phyloP scores from a whole-genome alignment of 2,113 vertebrate genomes.

The Pedetes capensis region DNA sequence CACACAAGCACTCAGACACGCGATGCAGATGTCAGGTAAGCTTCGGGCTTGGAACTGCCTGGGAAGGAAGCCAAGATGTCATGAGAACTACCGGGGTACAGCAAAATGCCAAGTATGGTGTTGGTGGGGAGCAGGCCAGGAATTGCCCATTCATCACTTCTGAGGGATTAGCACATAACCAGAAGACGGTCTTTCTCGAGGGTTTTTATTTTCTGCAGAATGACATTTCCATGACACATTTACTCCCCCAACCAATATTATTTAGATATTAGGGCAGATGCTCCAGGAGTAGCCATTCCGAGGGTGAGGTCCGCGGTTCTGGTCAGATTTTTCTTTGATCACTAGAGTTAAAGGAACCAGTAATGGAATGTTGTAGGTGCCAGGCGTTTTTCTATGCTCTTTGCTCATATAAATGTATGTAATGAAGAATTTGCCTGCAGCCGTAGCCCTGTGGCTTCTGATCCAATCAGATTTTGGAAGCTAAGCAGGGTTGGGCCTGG shows the following conservation, averaged over 20 bases:
- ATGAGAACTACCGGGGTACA: conserved; percentile 75
- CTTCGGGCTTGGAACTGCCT: conserved; percentile 77
- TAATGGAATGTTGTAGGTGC: background rate
- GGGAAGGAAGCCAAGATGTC: conserved; percentile 82
- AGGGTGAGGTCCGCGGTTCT: conserved; percentile 64
- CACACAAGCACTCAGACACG: conserved; percentile 63
- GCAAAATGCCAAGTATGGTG: conserved; percentile 69
- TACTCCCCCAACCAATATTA: background rate
- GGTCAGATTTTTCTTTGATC: conserved; percentile 70
- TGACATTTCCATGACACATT: conserved; percentile 63
- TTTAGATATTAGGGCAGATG: conserved; percentile 56
- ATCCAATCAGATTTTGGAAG: no score
- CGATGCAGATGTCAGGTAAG: conserved; percentile 60
- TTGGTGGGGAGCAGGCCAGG: conserved; percentile 61
- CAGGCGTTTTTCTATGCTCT: background rate
- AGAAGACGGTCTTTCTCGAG: conserved; percentile 68
- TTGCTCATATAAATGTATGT: background rate
- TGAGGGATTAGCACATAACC: conserved; percentile 76
- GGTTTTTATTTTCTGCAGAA: conserved; percentile 60
- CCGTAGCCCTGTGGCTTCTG: no score
- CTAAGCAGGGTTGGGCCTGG: no score
- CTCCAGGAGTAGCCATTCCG: background rate
- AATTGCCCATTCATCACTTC: conserved; percentile 79
- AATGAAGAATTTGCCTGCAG: background rate
- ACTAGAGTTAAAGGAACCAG: background rate